Percentiles rank a stretch among this genome's conserved stretches.
These are phyloP conservation scores for Corydoras sp. DNA, from an alignment of 2,113 vertebrate genomes.

Conservation along the genomic window DNA sequence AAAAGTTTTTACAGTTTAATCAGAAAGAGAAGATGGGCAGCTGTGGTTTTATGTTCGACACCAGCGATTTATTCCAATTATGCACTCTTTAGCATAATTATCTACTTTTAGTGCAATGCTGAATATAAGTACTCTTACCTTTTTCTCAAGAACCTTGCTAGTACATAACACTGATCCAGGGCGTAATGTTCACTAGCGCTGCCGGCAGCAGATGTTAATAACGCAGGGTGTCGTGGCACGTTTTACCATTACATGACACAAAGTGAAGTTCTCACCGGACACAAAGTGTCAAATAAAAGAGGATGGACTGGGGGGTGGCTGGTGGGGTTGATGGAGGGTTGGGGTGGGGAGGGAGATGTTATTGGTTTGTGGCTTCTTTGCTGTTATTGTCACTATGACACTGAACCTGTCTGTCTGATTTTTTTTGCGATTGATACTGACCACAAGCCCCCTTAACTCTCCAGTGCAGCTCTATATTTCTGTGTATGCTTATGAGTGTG, in stretches of 20 bases:
- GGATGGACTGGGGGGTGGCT: no score
- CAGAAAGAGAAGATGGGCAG: no score
- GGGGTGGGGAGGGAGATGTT: not conserved
- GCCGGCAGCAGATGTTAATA: not conserved
- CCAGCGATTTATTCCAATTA: no score
- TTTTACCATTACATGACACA: constrained; percentile 2
- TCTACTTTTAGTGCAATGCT: no score
- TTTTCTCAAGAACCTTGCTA: not conserved
- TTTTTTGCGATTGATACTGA: constrained; percentile 31
- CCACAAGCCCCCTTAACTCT: constrained; percentile 29
- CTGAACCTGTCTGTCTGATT: constrained; percentile 18
- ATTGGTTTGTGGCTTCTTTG: constrained; percentile 30
- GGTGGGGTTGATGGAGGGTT: no score
- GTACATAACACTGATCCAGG: not conserved
- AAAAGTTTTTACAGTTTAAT: no score
- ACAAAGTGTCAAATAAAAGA: not conserved
- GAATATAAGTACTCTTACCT: not conserved
- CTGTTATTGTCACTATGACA: constrained; percentile 25
- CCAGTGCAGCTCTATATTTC: constrained; percentile 13
- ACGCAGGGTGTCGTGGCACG: not conserved
- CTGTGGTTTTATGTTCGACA: no score
- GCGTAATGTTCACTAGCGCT: not conserved
- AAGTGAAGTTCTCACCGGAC: constrained; percentile 25
- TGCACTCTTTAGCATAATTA: no score
- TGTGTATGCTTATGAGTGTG: constrained; percentile 18